Evolutionary conservation across 37 sponge, comb jelly and placozoan genomes (phyloP).

Genomic region (Ephydatia muelleri): DNA sequence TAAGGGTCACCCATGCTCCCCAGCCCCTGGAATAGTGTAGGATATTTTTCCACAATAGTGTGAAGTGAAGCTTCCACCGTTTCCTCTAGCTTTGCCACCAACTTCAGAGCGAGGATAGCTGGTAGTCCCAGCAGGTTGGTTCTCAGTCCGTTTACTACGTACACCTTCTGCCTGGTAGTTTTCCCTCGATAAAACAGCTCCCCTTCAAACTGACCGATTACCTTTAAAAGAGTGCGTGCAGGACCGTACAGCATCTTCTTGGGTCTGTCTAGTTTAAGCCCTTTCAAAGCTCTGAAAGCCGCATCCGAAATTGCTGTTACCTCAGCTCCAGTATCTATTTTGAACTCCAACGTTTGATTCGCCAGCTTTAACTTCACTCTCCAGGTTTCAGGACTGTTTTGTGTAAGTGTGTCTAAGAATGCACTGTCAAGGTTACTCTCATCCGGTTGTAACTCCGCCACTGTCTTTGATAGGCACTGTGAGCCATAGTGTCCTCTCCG

Average conservation of each 20-base stretch:
- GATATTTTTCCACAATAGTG: conserved; percentile 14
- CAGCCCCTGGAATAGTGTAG: conserved; percentile 27
- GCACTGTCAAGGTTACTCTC: conserved; percentile 7
- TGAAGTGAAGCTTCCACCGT: conserved; percentile 1
- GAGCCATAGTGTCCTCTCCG: conserved; percentile 23
- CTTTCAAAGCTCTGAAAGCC: not conserved
- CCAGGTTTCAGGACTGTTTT: conserved; percentile 7
- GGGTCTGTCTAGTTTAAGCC: conserved; percentile 15
- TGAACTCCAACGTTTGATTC: conserved; percentile 14
- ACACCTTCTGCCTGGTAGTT: conserved; percentile 15
- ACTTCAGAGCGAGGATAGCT: conserved; percentile 23
- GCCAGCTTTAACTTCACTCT: not conserved
- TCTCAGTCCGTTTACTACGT: conserved; percentile 16
- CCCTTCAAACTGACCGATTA: conserved; percentile 22
- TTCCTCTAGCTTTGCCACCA: conserved; percentile 18
- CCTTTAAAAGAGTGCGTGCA: conserved; percentile 2
- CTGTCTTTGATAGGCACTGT: conserved; percentile 32
- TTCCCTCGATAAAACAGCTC: conserved; percentile 11
- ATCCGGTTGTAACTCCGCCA: not conserved
- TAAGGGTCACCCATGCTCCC: conserved; percentile 27
- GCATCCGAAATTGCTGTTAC: conserved; percentile 19
- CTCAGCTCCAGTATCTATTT: conserved; percentile 39
- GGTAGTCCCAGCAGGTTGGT: conserved; percentile 41
- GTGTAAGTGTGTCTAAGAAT: conserved; percentile 5
- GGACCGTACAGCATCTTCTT: conserved; percentile 30